Percentiles rank a stretch among this genome's conserved stretches.
Evolutionary conservation across 2,797 vertebrate species (phyloP).

Genomic region (Sciurus vulgaris): DNA sequence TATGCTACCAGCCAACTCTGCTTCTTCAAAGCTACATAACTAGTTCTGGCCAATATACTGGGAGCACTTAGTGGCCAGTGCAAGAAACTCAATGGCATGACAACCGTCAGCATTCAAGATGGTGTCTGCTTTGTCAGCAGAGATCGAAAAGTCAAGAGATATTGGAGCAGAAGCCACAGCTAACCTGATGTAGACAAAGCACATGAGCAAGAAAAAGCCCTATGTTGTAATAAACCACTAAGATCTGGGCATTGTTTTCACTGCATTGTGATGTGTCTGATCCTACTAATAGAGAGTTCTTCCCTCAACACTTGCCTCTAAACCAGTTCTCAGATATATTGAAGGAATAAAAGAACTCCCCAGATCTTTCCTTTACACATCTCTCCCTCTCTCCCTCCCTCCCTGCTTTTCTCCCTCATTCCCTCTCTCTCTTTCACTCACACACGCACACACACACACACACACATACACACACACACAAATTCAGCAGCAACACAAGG

Average conservation of each 20-base stretch:
- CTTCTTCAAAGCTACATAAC: not conserved
- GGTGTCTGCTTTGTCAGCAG: not conserved
- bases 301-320: not conserved
- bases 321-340: not conserved
- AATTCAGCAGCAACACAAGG: not conserved
- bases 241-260: not conserved
- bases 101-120: not conserved
- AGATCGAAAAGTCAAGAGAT: not conserved
- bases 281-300: not conserved
- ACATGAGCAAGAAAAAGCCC: slow-evolving; percentile 1
- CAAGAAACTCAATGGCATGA: not conserved
- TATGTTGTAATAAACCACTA: not conserved
- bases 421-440: no score
- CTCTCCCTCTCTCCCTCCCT: no score
- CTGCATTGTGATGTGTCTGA: not conserved
- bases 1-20: not conserved
- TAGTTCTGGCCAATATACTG: not conserved
- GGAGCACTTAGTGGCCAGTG: not conserved
- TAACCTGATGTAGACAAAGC: not conserved
- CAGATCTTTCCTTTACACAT: not conserved
- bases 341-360: not conserved
- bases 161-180: not conserved
- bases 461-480: not conserved
- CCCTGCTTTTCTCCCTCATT: no score
- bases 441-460: not conserved